These are phyloP conservation scores for Ectemnius continuus DNA, from an alignment of 2,888 invertebrate species.

Conservation along the genomic window DNA sequence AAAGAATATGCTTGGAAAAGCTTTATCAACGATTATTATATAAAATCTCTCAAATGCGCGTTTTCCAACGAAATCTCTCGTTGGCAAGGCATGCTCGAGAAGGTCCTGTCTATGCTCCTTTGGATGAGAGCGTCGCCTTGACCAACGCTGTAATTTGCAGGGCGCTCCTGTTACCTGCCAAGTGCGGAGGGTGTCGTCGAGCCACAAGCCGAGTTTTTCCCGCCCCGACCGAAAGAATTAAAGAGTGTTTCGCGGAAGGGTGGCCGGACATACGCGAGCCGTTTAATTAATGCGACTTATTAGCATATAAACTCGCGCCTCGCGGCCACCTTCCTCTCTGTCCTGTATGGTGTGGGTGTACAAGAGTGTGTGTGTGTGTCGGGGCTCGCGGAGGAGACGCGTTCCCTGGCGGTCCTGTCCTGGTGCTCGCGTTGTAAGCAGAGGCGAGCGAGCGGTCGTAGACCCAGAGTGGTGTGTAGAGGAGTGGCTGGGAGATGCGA, in stretches of 20 bases:
- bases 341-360: slow-evolving; percentile 27
- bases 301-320: slow-evolving; percentile 70
- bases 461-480: slow-evolving; percentile 33
- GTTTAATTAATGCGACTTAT: slow-evolving; percentile 70
- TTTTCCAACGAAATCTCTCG: too few species aligned
- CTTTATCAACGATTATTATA: too few species aligned
- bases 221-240: slow-evolving; percentile 42
- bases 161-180: slow-evolving; percentile 19
- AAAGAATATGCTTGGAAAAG: too few species aligned
- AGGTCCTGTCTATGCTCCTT: too few species aligned
- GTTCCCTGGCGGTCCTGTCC: slow-evolving; percentile 30
- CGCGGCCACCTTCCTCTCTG: slow-evolving; percentile 47
- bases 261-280: slow-evolving; percentile 58
- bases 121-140: too few species aligned
- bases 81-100: too few species aligned
- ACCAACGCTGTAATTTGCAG: slow-evolving; percentile 16
- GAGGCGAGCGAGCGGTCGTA: slow-evolving; percentile 41
- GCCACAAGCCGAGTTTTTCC: slow-evolving; percentile 37
- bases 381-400: not conserved
- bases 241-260: slow-evolving; percentile 43
- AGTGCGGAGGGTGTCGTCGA: not conserved
- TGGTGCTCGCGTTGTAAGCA: slow-evolving; percentile 23
- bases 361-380: not conserved
- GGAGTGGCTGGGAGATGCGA: slow-evolving; percentile 62
- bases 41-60: too few species aligned